These are phyloP conservation scores for Erythrocebus patas DNA, from an alignment of 2,113 vertebrate genomes.

Conservation along the genomic window DNA sequence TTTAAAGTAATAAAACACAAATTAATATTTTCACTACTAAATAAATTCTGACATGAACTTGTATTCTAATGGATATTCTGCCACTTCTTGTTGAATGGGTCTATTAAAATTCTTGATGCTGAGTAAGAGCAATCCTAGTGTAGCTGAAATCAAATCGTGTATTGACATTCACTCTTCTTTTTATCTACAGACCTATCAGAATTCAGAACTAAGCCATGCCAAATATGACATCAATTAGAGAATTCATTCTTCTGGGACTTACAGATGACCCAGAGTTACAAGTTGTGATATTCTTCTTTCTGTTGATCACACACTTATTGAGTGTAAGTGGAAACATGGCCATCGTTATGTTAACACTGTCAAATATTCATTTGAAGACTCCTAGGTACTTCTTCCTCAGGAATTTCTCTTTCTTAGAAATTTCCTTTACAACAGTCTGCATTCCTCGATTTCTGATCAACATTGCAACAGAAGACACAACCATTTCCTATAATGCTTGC, in stretches of 20 bases:
- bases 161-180: neutral
- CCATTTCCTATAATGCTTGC: slow-evolving; percentile 8
- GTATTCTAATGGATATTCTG: neutral
- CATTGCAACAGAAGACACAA: neutral
- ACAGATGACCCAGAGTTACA: neutral
- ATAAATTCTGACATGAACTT: neutral
- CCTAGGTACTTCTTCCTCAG: slow-evolving; percentile 40
- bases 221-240: slow-evolving; percentile 30
- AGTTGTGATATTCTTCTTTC: neutral
- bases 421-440: slow-evolving; percentile 38
- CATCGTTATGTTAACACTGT: neutral
- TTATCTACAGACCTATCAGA: neutral
- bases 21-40: neutral
- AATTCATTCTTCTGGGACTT: slow-evolving; percentile 52
- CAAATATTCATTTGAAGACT: slow-evolving; percentile 13
- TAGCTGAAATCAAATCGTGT: neutral
- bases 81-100: neutral
- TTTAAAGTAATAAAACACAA: neutral
- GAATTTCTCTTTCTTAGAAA: slow-evolving; percentile 41
- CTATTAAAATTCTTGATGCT: neutral
- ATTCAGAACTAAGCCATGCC: neutral
- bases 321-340: slow-evolving; percentile 35
- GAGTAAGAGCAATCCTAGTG: neutral
- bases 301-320: neutral
- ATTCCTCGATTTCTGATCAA: slow-evolving; percentile 26